Conservation (phyloP, 2,797 vertebrate genomes). For the Glyptemys insculpta region DNA sequence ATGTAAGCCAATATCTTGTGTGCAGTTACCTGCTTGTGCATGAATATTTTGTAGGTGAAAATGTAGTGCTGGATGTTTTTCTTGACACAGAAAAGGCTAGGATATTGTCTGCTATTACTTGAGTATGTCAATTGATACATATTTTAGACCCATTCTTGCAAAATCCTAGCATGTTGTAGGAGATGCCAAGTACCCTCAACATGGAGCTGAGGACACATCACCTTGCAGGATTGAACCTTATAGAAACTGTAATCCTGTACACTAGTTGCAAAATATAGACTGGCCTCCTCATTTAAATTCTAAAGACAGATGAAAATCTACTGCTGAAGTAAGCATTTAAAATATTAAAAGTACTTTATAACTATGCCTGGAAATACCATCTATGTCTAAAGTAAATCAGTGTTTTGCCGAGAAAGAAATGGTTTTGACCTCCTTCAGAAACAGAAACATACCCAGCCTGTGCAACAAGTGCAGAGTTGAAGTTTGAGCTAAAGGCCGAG, state of each 20-base stretch:
- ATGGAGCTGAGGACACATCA: conserved; percentile 18
- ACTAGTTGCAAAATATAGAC: background rate
- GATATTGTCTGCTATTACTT: background rate
- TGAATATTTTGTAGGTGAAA: background rate
- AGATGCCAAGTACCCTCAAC: conserved; percentile 26
- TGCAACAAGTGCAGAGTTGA: conserved; percentile 92
- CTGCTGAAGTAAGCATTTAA: background rate
- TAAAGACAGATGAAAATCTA: background rate
- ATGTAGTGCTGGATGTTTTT: background rate
- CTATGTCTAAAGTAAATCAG: background rate
- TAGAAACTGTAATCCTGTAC: accelerated
- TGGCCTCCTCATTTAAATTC: background rate
- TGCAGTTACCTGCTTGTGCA: background rate
- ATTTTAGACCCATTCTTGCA: background rate
- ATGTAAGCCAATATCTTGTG: background rate
- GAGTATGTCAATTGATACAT: conserved; percentile 14
- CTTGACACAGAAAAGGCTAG: conserved; percentile 18
- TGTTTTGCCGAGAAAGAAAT: conserved; percentile 6
- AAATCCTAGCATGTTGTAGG: background rate
- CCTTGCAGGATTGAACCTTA: background rate
- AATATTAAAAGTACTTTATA: background rate
- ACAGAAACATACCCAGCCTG: conserved; percentile 84
- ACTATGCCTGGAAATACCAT: background rate
- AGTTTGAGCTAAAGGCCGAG: conserved; percentile 97
- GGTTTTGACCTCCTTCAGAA: conserved; percentile 24